Evolutionary conservation across 2,888 invertebrate genomes (phyloP), one percentile per base, ranked within the genome.

Genomic region (Phalera bucephala): DNA sequence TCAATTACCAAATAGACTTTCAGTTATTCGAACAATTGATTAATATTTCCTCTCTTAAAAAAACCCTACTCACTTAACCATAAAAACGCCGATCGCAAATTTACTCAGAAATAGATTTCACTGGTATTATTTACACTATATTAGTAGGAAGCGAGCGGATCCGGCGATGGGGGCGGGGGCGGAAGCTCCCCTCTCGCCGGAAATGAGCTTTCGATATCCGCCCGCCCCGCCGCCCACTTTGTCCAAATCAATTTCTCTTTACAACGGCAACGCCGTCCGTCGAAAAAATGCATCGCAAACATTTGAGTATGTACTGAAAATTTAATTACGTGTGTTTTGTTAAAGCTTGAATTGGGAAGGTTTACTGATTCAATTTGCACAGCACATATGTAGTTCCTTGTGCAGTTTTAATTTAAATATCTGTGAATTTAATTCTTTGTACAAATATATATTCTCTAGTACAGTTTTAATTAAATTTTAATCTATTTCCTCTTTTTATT

Each of bases 171-270:
- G 46, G 53, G 50, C 45, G 51, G 56, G 52, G 51, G 40, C 61
- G 72, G 71, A 70, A 67, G 66, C 63, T 47, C 54, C 58, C 53
- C 65, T 59, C 65, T 54, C 66, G 51, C 70, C 67, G 83, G 83
- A 84, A 83, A 81, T 82, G 80, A 82, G 82, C 77, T 72, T 78
- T 79, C 79, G 80, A 80, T 80, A 79, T 78, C 74, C 78, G 71
- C 61, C 60, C 63, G 55, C 63, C 61, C 58, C 47, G 46, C 54
- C 29, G 32, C 70, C 65, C 71, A 75, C 73, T 76, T 75, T 81
- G 81, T 77, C 78, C 78, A 69, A 83, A 82, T 82, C 83, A 81
- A 84, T 84, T 78, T 74, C 67, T 68, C 72, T 72, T 75, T 72
- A 72, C 70, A 61, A 52, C 54, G 48, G 48, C 41, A 15, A 14